Conservation (phyloP, 64 coral and sea anemone species). For the Dendrophyllia cribrosa region DNA sequence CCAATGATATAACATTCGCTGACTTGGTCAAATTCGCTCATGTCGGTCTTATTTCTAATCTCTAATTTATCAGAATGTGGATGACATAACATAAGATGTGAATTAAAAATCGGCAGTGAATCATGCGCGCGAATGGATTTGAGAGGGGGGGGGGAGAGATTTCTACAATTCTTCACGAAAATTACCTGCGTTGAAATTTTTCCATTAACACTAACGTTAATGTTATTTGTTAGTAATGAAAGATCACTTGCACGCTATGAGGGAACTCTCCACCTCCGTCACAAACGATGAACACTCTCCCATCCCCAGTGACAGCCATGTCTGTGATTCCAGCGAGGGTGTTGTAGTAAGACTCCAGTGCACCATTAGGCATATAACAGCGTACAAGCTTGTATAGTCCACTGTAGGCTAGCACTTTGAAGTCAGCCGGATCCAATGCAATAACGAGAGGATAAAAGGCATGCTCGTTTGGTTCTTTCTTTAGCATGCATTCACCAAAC, state of each 20-base stretch:
- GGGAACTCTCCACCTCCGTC: conserved; percentile 61
- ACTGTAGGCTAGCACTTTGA: conserved; percentile 69
- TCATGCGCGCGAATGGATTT: too few relatives aligned
- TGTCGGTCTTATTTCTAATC: too few relatives aligned
- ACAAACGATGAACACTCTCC: conserved; percentile 72
- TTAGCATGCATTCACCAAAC: conserved; percentile 84
- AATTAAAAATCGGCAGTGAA: too few relatives aligned
- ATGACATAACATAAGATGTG: too few relatives aligned
- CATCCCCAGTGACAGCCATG: conserved; percentile 70
- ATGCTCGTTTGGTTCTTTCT: conserved; percentile 58
- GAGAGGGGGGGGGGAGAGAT: too few relatives aligned
- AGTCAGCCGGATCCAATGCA: conserved; percentile 27
- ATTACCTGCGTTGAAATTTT: too few relatives aligned
- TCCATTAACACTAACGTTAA: background rate
- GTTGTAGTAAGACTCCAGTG: conserved; percentile 61
- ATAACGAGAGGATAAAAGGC: conserved; percentile 79
- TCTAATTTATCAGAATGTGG: too few relatives aligned
- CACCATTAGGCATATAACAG: conserved; percentile 75
- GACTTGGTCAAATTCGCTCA: too few relatives aligned
- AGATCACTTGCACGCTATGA: conserved; percentile 75
- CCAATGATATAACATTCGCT: too few relatives aligned
- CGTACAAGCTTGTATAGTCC: conserved; percentile 67
- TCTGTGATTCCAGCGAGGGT: conserved; percentile 70
- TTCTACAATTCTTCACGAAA: too few relatives aligned
- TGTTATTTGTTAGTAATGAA: conserved; percentile 27